phyloP scores from a whole-genome alignment of 1,140 invertebrate genomes.

The Drosophila grimshawi region DNA sequence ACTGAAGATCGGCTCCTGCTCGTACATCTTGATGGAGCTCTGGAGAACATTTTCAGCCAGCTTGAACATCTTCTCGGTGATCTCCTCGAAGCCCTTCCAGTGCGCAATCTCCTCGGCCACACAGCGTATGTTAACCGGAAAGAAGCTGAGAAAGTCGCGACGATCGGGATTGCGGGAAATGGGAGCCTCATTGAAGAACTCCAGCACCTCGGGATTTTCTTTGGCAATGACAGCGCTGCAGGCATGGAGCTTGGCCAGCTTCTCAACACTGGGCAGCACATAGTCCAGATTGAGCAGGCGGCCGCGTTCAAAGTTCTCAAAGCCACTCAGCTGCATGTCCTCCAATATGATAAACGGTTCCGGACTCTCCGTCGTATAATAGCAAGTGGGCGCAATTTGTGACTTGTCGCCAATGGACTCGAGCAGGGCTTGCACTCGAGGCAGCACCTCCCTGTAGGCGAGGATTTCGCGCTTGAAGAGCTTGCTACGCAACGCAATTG shows the following conservation, averaged over 20 bases:
- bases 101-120: conserved; percentile 77
- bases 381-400: conserved; percentile 77
- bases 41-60: conserved; percentile 78
- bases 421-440: conserved; percentile 66
- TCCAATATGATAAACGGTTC: conserved; percentile 79
- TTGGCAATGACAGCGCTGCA: conserved; percentile 84
- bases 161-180: conserved; percentile 81
- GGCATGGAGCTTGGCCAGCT: conserved; percentile 87
- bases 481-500: conserved; percentile 75
- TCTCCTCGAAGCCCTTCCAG: conserved; percentile 81
- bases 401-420: conserved; percentile 74
- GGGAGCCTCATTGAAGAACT: conserved; percentile 78
- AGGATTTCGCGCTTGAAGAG: conserved; percentile 81
- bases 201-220: conserved; percentile 67
- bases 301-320: conserved; percentile 75
- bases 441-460: conserved; percentile 78
- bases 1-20: conserved; percentile 85
- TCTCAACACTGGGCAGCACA: conserved; percentile 83
- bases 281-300: conserved; percentile 80
- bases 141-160: conserved; percentile 78
- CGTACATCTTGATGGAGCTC: conserved; percentile 70
- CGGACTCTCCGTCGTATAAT: conserved; percentile 80
- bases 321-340: conserved; percentile 68
- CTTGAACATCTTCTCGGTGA: conserved; percentile 82
- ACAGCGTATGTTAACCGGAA: conserved; percentile 79